These are phyloP conservation scores for Rugalucina vietnamica DNA, from an alignment of 2,888 invertebrate genomes.

Conservation along the genomic window DNA sequence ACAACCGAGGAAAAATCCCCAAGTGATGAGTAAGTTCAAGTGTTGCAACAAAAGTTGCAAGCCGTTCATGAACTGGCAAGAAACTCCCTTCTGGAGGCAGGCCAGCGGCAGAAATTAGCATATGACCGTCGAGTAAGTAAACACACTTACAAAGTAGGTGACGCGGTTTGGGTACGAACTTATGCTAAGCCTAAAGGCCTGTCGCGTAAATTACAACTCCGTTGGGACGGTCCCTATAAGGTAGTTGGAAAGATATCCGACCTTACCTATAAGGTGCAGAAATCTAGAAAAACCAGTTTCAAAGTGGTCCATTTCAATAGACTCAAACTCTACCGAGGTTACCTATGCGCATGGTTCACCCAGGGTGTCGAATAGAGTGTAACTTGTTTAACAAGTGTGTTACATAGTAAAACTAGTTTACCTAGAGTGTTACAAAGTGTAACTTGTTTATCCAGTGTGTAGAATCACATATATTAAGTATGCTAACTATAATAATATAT, in stretches of 20 bases:
- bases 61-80: not conserved
- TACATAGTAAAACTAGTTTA: no score
- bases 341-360: not conserved
- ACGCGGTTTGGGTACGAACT: constrained; percentile 12
- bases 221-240: constrained; percentile 11
- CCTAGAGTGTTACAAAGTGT: no score
- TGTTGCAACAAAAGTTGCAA: constrained; percentile 7
- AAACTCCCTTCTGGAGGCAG: not conserved
- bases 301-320: constrained; percentile 5
- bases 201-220: not conserved
- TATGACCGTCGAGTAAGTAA: constrained; percentile 8
- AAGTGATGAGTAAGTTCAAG: not conserved
- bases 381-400: no score
- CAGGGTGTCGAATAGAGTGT: no score
- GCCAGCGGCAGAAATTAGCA: not conserved
- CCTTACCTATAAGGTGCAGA: not conserved
- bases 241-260: not conserved
- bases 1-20: not conserved
- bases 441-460: no score
- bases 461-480: no score
- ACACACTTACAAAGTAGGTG: not conserved
- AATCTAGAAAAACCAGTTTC: not conserved
- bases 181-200: no score
- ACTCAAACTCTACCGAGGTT: not conserved
- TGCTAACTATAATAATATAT: no score